A percentile compares a stretch with the other conserved stretches of the same genome.
Evolutionary conservation across 2,113 vertebrate species (phyloP).

Genomic region (Stegostoma tigrinum): DNA sequence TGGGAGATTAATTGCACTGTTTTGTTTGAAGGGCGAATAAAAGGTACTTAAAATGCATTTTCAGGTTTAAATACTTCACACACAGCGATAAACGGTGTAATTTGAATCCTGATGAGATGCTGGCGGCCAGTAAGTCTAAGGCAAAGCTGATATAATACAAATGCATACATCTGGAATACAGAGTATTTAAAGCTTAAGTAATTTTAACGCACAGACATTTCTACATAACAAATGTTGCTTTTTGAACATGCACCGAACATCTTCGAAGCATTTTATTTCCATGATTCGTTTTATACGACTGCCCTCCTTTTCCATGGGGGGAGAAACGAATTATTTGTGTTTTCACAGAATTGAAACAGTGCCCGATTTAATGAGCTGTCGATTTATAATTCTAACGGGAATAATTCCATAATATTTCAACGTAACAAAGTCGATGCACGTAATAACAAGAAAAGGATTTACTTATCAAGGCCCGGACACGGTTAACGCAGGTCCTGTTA

Average conservation of each 20-base stretch:
- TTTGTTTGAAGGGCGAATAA: slow-evolving; percentile 37
- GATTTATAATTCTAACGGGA: neutral
- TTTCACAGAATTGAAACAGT: neutral
- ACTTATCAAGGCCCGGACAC: neutral
- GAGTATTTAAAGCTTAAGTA: slow-evolving; percentile 31
- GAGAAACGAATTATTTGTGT: neutral
- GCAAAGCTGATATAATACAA: slow-evolving; percentile 23
- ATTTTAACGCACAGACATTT: slow-evolving; percentile 21
- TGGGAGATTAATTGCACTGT: slow-evolving; percentile 36
- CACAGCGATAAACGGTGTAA: slow-evolving; percentile 36
- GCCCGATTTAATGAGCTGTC: neutral
- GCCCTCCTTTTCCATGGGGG: neutral
- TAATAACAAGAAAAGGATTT: neutral
- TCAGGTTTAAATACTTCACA: slow-evolving; percentile 37
- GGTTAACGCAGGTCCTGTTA: neutral
- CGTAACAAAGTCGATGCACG: neutral
- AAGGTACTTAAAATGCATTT: slow-evolving; percentile 38
- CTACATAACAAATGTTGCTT: neutral
- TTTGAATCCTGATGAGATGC: slow-evolving; percentile 34
- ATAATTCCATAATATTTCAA: neutral
- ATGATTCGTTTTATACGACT: neutral
- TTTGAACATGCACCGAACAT: neutral
- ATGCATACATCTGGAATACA: slow-evolving; percentile 27
- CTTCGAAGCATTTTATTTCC: neutral
- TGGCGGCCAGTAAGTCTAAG: slow-evolving; percentile 34